Evolutionary conservation across 2,888 invertebrate genomes (phyloP).

Genomic region (Drosophila aldrichi): DNA sequence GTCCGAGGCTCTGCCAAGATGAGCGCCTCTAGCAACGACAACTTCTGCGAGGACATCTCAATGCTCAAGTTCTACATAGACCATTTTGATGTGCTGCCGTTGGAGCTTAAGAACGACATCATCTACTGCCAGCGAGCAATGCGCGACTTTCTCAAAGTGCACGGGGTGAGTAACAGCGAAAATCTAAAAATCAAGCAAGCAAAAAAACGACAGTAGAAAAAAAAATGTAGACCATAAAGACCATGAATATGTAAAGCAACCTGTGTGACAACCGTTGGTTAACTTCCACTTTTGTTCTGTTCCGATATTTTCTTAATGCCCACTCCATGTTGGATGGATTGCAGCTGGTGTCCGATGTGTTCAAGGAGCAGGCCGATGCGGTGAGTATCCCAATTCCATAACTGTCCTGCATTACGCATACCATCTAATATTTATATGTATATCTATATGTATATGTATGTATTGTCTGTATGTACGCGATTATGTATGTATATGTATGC

Average conservation of each 20-base stretch:
- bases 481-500: background rate
- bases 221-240: background rate
- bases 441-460: background rate
- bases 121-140: slow-evolving; percentile 84
- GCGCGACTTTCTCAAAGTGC: slow-evolving; percentile 82
- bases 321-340: background rate
- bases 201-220: background rate
- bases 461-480: background rate
- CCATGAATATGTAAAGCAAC: slow-evolving; percentile 19
- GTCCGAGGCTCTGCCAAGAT: slow-evolving; percentile 33
- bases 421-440: background rate
- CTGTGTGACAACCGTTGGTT: slow-evolving; percentile 33
- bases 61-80: slow-evolving; percentile 75
- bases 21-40: slow-evolving; percentile 37
- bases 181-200: background rate
- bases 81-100: slow-evolving; percentile 78
- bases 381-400: slow-evolving; percentile 58
- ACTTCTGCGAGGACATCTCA: slow-evolving; percentile 32
- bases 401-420: slow-evolving; percentile 13
- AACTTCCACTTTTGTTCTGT: slow-evolving; percentile 23
- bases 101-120: slow-evolving; percentile 83
- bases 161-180: slow-evolving; percentile 76
- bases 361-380: slow-evolving; percentile 77
- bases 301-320: background rate
- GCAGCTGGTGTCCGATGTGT: slow-evolving; percentile 80